Percentiles rank a stretch among this genome's conserved stretches.
These are phyloP conservation scores for Caenorhabditis wallacei DNA, from an alignment of 2,888 invertebrate species.

Conservation along the genomic window DNA sequence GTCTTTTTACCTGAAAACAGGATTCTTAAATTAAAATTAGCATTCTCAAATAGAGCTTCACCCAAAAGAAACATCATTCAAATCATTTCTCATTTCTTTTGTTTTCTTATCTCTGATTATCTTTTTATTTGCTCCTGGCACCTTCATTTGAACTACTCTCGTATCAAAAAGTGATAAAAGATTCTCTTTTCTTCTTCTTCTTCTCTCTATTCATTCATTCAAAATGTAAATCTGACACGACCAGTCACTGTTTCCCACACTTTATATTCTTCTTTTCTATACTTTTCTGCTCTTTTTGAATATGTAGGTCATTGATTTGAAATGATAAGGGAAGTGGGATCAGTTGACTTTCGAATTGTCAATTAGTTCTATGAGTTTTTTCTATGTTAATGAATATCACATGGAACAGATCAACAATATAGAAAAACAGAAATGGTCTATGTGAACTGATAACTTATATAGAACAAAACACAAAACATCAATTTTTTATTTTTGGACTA, in stretches of 20 bases:
- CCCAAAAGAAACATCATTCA: no score
- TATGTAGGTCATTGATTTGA: background rate
- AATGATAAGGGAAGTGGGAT: background rate
- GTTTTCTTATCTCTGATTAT: background rate
- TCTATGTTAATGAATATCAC: no score
- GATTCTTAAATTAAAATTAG: no score
- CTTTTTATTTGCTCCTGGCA: slow-evolving; percentile 20
- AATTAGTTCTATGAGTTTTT: no score
- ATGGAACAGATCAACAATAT: no score
- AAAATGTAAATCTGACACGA: slow-evolving; percentile 7
- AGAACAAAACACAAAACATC: no score
- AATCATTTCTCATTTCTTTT: background rate
- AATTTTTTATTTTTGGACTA: no score
- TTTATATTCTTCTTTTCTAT: slow-evolving; percentile 12
- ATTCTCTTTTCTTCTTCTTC: background rate
- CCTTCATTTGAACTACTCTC: slow-evolving; percentile 20
- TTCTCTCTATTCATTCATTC: slow-evolving; percentile 1
- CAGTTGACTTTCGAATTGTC: background rate
- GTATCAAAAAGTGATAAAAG: slow-evolving; percentile 18
- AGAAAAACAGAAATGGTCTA: no score
- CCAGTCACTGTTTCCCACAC: slow-evolving; percentile 40
- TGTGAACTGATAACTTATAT: no score
- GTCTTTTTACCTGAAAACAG: no score
- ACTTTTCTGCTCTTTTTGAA: slow-evolving; percentile 6
- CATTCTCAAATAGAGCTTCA: no score